Percentiles rank a stretch among this genome's conserved stretches.
Conservation (phyloP, 2,888 invertebrate genomes). For the Crepidodera aurea region DNA sequence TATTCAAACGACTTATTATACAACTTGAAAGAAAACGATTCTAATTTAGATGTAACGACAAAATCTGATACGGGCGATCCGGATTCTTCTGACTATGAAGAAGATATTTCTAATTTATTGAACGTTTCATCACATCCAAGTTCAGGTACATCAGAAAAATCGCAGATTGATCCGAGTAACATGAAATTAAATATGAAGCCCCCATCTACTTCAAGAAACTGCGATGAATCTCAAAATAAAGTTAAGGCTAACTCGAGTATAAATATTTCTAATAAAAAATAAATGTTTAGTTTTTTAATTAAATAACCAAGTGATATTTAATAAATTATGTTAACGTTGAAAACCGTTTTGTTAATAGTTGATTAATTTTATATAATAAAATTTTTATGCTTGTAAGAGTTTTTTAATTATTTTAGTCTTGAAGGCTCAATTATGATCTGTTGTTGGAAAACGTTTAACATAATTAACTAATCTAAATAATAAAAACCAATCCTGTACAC, state of each 20-base stretch:
- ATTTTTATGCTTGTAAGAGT: neutral
- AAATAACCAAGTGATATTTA: too few relatives aligned
- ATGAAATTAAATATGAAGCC: too few relatives aligned
- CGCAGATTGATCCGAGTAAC: too few relatives aligned
- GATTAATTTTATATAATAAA: conserved; percentile 3
- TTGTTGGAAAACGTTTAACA: too few relatives aligned
- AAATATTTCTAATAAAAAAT: too few relatives aligned
- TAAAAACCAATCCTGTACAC: too few relatives aligned
- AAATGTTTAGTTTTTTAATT: too few relatives aligned
- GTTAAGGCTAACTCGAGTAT: too few relatives aligned
- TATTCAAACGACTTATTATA: conserved; percentile 9
- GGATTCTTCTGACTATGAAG: neutral
- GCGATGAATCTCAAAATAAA: conserved; percentile 11
- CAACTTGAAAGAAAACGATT: neutral
- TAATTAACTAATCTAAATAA: too few relatives aligned
- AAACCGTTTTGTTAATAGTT: neutral
- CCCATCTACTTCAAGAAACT: conserved; percentile 1
- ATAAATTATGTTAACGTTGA: neutral
- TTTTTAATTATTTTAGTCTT: neutral
- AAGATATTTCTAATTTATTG: conserved; percentile 1
- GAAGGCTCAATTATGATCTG: too few relatives aligned
- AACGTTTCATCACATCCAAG: neutral
- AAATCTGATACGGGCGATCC: too few relatives aligned
- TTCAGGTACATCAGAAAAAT: neutral
- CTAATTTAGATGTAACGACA: too few relatives aligned